These are phyloP conservation scores for Bubo scandiacus DNA, from an alignment of 2,113 vertebrate genomes.

Conservation along the genomic window DNA sequence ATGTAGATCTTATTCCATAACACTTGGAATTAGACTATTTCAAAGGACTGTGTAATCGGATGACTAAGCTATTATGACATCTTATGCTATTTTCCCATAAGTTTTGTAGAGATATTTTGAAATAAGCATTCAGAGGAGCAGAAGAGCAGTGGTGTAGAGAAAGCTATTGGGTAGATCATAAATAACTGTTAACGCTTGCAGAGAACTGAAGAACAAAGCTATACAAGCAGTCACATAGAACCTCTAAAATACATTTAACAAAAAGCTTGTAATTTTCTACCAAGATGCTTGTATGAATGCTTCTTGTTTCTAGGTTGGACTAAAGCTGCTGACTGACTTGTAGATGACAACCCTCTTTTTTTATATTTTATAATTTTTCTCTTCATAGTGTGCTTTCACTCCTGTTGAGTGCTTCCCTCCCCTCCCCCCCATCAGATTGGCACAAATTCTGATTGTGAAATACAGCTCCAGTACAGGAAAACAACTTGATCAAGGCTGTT, in stretches of 20 bases:
- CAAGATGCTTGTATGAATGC: background rate
- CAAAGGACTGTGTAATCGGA: background rate
- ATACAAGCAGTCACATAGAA: background rate
- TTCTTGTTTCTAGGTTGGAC: background rate
- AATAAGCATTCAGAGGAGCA: background rate
- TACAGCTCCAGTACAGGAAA: background rate
- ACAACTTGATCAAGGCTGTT: background rate
- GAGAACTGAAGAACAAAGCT: background rate
- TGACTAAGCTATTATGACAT: background rate
- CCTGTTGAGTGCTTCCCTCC: background rate
- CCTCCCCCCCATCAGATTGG: background rate
- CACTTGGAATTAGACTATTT: background rate
- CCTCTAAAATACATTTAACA: background rate
- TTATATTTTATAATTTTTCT: background rate
- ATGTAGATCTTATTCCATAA: background rate
- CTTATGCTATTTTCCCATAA: background rate
- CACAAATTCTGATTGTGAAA: background rate
- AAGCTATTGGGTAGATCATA: background rate
- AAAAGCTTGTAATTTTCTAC: background rate
- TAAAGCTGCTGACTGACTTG: background rate
- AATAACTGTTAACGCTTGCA: background rate
- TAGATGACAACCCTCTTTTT: background rate
- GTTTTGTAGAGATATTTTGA: background rate
- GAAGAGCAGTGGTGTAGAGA: background rate
- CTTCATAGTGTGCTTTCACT: background rate